Base-by-base conservation (phyloP, 2,888 invertebrate genomes). In the Dermolepida albohirtum region DNA sequence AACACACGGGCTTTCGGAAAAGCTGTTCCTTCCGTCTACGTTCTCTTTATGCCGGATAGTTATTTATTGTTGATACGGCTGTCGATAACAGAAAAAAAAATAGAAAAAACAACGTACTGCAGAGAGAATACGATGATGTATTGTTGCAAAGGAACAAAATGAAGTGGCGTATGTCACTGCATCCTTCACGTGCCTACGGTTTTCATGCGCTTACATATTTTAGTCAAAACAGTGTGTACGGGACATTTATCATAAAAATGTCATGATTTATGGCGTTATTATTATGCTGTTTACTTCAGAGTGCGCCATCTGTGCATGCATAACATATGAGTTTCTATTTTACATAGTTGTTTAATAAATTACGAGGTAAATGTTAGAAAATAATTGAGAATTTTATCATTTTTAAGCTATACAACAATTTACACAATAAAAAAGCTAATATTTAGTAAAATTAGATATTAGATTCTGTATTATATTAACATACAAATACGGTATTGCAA, bases 241-340 rank as follows among this genome's bases (percentile, higher is more conserved):
- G 44, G 14, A 29, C 44, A 47, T 59, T 59, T 59, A 59, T 59
- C 59, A 44, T 44, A 22, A 59, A 59, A 14, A 29, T 27, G 14
- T 12, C 29, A 44, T 59, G 59, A 59, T 59, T 59, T 59, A 59
- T 59, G 22, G 27, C 43, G 59, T 44, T 59, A 44, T 59, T 59
- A 44, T 44, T 27, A 59, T 59, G 34, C 59, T 59, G 59, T 43
- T 59, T 44, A 27, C 59, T 59, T 44, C 44, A 22, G 29, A n/a
- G 8, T 44, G 59, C 34, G 44, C n/a, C n/a, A n/a, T n/a, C n/a
- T n/a, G n/a, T n/a, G n/a, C 59, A 59, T 43, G 14, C 27, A 17
- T 54, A 54, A 40, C 39, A 14, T 11, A 17, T n/a, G 54, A 22
- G 22, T 22, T 22, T 22, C 22, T 22, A 22, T 22, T 22, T 22